phyloP scores from a whole-genome alignment of 2,888 invertebrate species.

The Tipula helvola region DNA sequence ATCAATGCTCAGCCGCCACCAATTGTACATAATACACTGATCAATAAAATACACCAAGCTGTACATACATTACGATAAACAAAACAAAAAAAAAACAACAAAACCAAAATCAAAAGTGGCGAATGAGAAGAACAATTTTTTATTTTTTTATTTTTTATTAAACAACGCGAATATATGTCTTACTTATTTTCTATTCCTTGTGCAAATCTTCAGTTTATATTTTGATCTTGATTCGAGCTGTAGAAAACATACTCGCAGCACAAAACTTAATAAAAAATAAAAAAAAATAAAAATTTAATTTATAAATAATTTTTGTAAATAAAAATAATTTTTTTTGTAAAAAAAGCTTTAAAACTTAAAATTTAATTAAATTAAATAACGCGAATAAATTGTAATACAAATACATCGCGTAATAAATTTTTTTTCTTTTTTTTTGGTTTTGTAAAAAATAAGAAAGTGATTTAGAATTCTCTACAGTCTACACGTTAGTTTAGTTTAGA shows the following conservation, averaged over 20 bases:
- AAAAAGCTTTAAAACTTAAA: background rate
- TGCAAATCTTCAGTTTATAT: conserved; percentile 4
- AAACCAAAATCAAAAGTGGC: background rate
- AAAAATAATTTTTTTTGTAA: background rate
- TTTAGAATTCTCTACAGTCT: background rate
- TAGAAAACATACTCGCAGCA: background rate
- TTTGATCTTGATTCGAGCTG: background rate
- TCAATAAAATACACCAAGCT: background rate
- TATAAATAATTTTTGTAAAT: background rate
- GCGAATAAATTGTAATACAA: background rate
- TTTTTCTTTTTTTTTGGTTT: no score
- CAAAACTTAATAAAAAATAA: background rate
- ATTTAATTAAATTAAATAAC: background rate
- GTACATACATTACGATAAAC: background rate
- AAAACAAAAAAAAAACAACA: background rate
- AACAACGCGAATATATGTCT: background rate
- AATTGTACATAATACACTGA: background rate
- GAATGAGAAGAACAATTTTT: background rate
- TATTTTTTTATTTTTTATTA: background rate
- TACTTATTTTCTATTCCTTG: background rate
- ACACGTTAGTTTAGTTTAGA: background rate
- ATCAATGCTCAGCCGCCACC: no score
- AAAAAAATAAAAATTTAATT: background rate
- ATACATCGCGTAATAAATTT: background rate
- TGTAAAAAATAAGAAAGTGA: background rate